phyloP scores from a whole-genome alignment of 1,140 invertebrate species.

The Batillaria attramentaria region DNA sequence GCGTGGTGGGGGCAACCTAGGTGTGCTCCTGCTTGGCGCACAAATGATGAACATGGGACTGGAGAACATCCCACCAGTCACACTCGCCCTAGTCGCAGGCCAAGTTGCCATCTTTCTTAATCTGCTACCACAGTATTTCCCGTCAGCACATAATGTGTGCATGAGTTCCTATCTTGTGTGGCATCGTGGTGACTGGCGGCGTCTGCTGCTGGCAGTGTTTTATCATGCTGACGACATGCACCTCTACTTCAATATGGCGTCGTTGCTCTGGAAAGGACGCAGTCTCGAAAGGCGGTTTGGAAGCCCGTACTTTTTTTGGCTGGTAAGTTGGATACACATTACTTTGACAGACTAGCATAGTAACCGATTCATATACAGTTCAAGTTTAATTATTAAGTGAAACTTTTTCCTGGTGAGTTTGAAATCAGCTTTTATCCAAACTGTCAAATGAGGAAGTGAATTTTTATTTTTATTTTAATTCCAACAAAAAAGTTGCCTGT shows the following conservation, averaged over 20 bases:
- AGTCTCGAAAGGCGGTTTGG: conserved; percentile 76
- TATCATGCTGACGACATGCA: conserved; percentile 83
- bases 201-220: conserved; percentile 77
- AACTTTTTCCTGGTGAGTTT: no score
- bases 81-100: conserved; percentile 73
- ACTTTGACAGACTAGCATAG: no score
- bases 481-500: no score
- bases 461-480: no score
- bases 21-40: conserved; percentile 55
- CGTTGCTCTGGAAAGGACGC: conserved; percentile 79
- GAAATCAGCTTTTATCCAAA: no score
- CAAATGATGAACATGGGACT: conserved; percentile 73
- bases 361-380: no score
- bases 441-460: no score
- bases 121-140: conserved; percentile 52
- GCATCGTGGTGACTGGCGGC: conserved; percentile 75
- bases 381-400: no score
- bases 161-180: conserved; percentile 76
- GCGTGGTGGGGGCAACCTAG: conserved; percentile 47
- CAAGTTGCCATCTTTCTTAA: conserved; percentile 69
- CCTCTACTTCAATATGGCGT: conserved; percentile 84
- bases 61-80: conserved; percentile 78
- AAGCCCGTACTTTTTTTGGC: conserved; percentile 75
- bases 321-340: conserved; percentile 73
- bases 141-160: conserved; percentile 74